These are phyloP conservation scores for Bovichtus variegatus DNA, from an alignment of 2,797 vertebrate species.

Conservation along the genomic window DNA sequence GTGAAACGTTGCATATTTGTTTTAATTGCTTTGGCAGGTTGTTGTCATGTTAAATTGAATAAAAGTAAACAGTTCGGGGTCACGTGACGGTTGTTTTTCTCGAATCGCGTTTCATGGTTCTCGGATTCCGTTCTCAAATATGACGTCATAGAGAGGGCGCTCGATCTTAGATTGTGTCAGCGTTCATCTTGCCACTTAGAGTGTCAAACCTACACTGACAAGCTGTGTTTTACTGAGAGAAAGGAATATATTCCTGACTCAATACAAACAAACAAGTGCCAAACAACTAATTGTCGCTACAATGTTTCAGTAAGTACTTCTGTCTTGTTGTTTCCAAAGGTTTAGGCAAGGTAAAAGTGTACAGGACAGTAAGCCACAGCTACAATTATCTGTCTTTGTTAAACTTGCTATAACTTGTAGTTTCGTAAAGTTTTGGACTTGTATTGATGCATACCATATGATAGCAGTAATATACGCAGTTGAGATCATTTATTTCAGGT, in stretches of 20 bases:
- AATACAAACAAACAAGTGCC: constrained; percentile 12
- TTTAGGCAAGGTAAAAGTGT: not conserved
- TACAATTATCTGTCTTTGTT: not conserved
- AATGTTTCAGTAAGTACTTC: constrained; percentile 77
- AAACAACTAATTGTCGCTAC: constrained; percentile 36
- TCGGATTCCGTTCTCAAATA: too few relatives aligned
- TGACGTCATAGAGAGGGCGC: too few relatives aligned
- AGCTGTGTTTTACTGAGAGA: not conserved
- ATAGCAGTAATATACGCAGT: not conserved
- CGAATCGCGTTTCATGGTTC: too few relatives aligned
- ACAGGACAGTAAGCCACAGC: not conserved
- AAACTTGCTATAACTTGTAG: not conserved
- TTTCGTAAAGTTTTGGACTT: not conserved
- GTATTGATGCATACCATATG: not conserved
- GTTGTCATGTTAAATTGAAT: too few relatives aligned
- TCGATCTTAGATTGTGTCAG: not conserved
- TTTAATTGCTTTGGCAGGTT: too few relatives aligned
- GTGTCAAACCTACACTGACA: not conserved
- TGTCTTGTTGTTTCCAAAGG: too few relatives aligned
- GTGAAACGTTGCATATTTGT: too few relatives aligned
- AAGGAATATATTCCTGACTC: constrained; percentile 25
- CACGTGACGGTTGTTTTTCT: too few relatives aligned
- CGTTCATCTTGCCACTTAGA: not conserved
- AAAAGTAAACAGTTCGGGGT: too few relatives aligned
- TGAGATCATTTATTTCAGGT: not conserved